Base-by-base conservation (phyloP, 2,113 vertebrate species). In the Cynocephalus volans region DNA sequence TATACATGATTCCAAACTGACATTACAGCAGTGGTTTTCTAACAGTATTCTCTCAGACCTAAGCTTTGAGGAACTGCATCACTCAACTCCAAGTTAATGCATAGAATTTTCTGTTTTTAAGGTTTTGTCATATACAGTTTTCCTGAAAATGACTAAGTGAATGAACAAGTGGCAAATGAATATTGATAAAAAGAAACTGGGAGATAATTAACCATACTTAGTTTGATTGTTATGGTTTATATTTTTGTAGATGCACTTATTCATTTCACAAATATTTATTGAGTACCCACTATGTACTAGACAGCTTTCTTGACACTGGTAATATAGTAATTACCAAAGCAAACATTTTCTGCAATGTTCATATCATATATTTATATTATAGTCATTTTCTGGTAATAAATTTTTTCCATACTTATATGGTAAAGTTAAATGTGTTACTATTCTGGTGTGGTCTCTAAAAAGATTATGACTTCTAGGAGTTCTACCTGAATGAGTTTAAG, bases 111-210 rank as follows among this genome's bases (percentile, higher is more conserved):
- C 12, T 90, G 17, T 56, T 95, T 92, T 83, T 79, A 82, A 95
- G 72, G 5, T 69, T 86, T 94, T 80, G 52, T 88, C 12, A 41
- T 23, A 41, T 88, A 28, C 0, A 67, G 19, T 90, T 96, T 87
- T 96, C 58, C 28, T 95, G 62, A 96, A 96, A 50, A 64, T 82
- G 60, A 88, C 11, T 58, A 84, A 88, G 76, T 84, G 31, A 91
- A 70, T 76, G 41, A 89, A 86, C 45, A 90, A 28, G 12, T 96
- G 64, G 24, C 73, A 96, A 52, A 69, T 36, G 19, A 12, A 8
- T 96, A 80, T 96, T 94, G 79, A 93, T 79, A 86, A 80, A 92
- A 95, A 92, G 58, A 92, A 91, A 83, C 45, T 65, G 58, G 62
- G 52, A 87, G 84, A 60, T 41, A 41, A 41, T 41, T 41, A 41